These are phyloP conservation scores for Caerostris extrusa DNA, from an alignment of 1,140 invertebrate species.

Conservation along the genomic window DNA sequence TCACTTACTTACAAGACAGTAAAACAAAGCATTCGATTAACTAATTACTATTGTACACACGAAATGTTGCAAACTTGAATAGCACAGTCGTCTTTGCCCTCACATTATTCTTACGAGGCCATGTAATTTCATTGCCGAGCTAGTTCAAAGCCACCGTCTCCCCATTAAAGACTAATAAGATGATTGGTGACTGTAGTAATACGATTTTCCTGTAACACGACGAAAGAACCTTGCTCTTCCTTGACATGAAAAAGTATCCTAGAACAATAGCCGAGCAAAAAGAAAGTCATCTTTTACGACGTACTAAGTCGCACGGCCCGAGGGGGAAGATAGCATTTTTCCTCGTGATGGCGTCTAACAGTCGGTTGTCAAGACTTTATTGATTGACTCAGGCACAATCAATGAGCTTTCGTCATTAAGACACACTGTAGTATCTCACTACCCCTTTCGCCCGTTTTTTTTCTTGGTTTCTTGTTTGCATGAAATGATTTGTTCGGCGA, in stretches of 20 bases:
- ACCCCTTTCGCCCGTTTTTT: background rate
- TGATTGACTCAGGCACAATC: constrained; percentile 58
- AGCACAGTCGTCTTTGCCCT: background rate
- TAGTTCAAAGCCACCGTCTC: background rate
- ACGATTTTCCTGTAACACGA: background rate
- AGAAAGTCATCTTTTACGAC: constrained; percentile 9
- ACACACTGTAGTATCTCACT: constrained; percentile 6
- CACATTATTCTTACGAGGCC: background rate
- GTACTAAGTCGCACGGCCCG: constrained; percentile 22
- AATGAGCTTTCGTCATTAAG: constrained; percentile 68
- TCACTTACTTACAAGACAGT: too few species aligned
- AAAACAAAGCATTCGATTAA: too few species aligned
- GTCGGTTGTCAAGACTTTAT: constrained; percentile 67
- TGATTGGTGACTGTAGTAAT: background rate
- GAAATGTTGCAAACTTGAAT: background rate
- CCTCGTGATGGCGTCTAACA: constrained; percentile 42
- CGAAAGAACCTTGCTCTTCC: background rate
- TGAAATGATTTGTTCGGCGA: constrained; percentile 23
- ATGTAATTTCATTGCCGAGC: background rate
- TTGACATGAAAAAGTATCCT: background rate
- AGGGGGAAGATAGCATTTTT: constrained; percentile 38
- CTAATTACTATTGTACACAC: background rate
- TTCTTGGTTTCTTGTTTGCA: constrained; percentile 57
- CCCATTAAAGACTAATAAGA: background rate
- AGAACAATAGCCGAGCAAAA: background rate